Percentiles rank a stretch among this genome's conserved stretches.
Conservation (phyloP, 2,888 invertebrate genomes). For the Stenichneumon culpator region DNA sequence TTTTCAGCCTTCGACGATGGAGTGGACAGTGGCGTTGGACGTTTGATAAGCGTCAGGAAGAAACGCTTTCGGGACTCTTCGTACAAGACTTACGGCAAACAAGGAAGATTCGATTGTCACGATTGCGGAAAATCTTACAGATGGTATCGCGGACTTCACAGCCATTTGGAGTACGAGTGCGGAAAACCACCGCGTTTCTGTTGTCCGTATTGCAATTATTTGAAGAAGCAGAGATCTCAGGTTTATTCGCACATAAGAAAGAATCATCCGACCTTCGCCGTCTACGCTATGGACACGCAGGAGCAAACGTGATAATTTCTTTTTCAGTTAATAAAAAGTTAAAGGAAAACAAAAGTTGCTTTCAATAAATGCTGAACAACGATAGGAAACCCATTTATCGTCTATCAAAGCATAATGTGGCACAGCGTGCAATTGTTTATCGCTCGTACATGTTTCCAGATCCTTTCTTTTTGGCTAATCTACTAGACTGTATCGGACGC, state of each 20-base stretch:
- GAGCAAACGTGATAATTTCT: slow-evolving; percentile 54
- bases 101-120: slow-evolving; percentile 39
- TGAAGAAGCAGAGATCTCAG: slow-evolving; percentile 77
- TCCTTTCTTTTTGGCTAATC: neutral
- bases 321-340: neutral
- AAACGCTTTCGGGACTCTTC: neutral
- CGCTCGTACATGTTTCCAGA: slow-evolving; percentile 4
- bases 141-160: slow-evolving; percentile 57
- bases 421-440: neutral
- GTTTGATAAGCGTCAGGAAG: neutral
- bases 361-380: neutral
- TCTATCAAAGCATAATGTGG: neutral
- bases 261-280: slow-evolving; percentile 72
- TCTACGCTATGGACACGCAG: slow-evolving; percentile 77
- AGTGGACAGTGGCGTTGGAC: neutral
- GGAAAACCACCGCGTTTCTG: slow-evolving; percentile 80
- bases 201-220: slow-evolving; percentile 79
- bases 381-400: neutral
- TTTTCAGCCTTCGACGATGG: slow-evolving; percentile 27
- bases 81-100: neutral
- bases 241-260: slow-evolving; percentile 78
- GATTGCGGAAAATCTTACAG: slow-evolving; percentile 61
- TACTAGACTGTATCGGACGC: neutral
- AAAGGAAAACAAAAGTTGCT: neutral
- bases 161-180: slow-evolving; percentile 77